A percentile compares a stretch with the other conserved stretches of the same genome.
Evolutionary conservation across 2,888 invertebrate species (phyloP).

Genomic region (Trichopria drosophilae): DNA sequence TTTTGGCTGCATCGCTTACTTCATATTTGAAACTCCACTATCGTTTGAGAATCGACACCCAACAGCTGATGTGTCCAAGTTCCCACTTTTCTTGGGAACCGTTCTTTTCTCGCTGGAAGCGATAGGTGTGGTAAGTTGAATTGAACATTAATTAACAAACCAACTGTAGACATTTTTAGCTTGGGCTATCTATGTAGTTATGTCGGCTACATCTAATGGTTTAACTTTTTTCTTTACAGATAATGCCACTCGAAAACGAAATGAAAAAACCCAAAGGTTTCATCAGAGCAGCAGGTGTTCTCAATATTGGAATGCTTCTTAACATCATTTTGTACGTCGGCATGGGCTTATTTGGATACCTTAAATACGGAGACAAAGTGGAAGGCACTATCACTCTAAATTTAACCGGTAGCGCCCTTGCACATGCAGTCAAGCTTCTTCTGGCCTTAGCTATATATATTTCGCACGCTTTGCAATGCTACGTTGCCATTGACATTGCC

Average conservation of each 20-base stretch:
- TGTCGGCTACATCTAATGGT: background rate
- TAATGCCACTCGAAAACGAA: slow-evolving; percentile 90
- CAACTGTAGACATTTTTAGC: no score
- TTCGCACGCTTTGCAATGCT: slow-evolving; percentile 91
- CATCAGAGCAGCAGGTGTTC: slow-evolving; percentile 77
- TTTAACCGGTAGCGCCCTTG: slow-evolving; percentile 58
- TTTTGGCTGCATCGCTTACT: slow-evolving; percentile 84
- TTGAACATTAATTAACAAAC: background rate
- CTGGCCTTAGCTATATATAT: slow-evolving; percentile 83
- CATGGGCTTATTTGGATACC: slow-evolving; percentile 89
- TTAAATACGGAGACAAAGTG: slow-evolving; percentile 75
- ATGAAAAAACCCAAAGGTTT: slow-evolving; percentile 87
- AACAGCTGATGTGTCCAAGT: slow-evolving; percentile 68
- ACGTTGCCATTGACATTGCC: slow-evolving; percentile 91
- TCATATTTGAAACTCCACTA: slow-evolving; percentile 75
- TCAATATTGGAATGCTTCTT: slow-evolving; percentile 81
- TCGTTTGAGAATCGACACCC: slow-evolving; percentile 66
- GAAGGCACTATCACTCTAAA: slow-evolving; percentile 86
- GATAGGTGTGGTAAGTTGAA: slow-evolving; percentile 77
- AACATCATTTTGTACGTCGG: slow-evolving; percentile 84
- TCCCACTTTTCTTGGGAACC: slow-evolving; percentile 94
- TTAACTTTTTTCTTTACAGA: slow-evolving; percentile 61
- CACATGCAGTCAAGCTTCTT: slow-evolving; percentile 71
- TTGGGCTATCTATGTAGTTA: background rate
- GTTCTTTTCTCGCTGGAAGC: slow-evolving; percentile 96